A percentile compares a stretch with the other conserved stretches of the same genome.
These are phyloP conservation scores for Lumbricus terrestris DNA, from an alignment of 2,888 invertebrate species.

Conservation along the genomic window DNA sequence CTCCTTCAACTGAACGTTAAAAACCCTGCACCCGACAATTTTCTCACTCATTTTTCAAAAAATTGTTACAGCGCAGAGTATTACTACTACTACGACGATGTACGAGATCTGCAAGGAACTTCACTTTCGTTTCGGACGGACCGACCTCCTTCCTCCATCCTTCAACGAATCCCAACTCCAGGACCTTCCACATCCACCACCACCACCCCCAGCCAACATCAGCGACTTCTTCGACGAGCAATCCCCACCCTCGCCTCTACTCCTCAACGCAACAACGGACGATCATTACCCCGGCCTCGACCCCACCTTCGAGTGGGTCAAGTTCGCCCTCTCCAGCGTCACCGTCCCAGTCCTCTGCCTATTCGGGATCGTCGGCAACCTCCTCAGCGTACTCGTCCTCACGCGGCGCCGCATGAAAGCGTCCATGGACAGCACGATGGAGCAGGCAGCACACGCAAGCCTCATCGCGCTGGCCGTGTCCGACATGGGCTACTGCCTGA, in stretches of 20 bases:
- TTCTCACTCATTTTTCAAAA: too few species aligned
- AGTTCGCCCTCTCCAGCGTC: constrained; percentile 44
- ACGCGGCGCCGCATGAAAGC: constrained; percentile 49
- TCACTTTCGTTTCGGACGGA: background rate
- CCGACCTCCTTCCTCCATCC: background rate
- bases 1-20: too few species aligned
- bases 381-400: constrained; percentile 50
- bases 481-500: constrained; percentile 54
- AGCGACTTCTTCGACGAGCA: background rate
- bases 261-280: background rate
- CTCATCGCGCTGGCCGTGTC: constrained; percentile 54
- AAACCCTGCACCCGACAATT: too few species aligned
- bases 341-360: constrained; percentile 49
- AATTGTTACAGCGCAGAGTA: background rate
- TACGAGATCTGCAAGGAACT: constrained; percentile 5
- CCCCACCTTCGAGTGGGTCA: constrained; percentile 24
- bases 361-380: constrained; percentile 52
- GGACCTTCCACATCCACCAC: background rate
- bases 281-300: background rate
- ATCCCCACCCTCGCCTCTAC: background rate
- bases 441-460: constrained; percentile 54
- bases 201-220: background rate
- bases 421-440: constrained; percentile 52
- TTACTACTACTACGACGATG: background rate
- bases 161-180: background rate